Conservation (phyloP, 2,888 invertebrate genomes). For the Pseudanteris insignis region DNA sequence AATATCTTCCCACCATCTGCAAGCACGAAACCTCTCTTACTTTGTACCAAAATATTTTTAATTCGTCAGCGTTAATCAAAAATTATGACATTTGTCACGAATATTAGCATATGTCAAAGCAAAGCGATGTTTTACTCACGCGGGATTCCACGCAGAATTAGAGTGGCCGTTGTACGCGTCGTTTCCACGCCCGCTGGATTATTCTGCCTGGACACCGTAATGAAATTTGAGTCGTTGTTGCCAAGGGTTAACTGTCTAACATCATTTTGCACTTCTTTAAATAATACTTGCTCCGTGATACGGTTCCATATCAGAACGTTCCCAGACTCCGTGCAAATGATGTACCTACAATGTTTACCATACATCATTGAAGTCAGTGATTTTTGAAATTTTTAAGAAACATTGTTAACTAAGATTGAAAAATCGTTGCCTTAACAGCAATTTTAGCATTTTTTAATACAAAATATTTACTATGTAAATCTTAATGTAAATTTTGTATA, state of each 20-base stretch:
- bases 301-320: slow-evolving; percentile 90
- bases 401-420: no score
- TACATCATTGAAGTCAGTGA: no score
- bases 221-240: slow-evolving; percentile 78
- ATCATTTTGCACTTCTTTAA: slow-evolving; percentile 84
- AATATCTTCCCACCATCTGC: slow-evolving; percentile 80
- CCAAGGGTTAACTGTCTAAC: slow-evolving; percentile 80
- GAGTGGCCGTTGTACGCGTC: slow-evolving; percentile 73
- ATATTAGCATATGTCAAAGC: neutral
- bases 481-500: no score
- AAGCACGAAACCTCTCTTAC: slow-evolving; percentile 3
- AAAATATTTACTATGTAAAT: no score
- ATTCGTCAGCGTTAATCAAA: neutral
- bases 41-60: neutral
- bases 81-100: neutral
- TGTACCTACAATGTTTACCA: no score
- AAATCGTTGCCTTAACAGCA: no score
- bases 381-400: no score
- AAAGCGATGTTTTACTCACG: slow-evolving; percentile 66
- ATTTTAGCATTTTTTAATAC: no score
- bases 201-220: slow-evolving; percentile 77
- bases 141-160: slow-evolving; percentile 73
- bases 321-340: slow-evolving; percentile 92
- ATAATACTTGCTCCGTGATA: slow-evolving; percentile 77
- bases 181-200: slow-evolving; percentile 75